Conservation (phyloP, 2,888 invertebrate species). For the Lycocerus yunnanus region DNA sequence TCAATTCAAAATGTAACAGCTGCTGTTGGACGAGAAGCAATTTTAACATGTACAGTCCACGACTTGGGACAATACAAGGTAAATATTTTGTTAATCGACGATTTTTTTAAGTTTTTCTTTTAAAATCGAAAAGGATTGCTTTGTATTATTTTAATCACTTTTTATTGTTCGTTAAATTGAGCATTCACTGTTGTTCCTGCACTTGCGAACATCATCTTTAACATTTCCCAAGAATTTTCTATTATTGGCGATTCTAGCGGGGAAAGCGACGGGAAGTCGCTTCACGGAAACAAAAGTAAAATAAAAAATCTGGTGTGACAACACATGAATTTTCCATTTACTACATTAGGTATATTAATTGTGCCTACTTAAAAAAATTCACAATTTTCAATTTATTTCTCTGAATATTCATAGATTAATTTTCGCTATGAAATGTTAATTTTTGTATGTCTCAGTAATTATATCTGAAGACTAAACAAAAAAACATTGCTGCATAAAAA, state of each 20-base stretch:
- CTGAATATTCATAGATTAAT: no score
- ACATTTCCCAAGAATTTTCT: neutral
- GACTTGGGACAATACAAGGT: slow-evolving; percentile 29
- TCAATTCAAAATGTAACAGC: slow-evolving; percentile 27
- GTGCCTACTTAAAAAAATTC: no score
- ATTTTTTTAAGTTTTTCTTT: neutral
- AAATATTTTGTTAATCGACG: slow-evolving; percentile 1
- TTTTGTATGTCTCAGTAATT: no score
- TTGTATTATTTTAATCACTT: neutral
- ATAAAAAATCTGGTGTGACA: neutral
- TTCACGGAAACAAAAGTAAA: neutral
- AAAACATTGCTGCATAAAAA: no score
- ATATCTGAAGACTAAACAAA: no score
- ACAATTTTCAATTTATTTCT: no score
- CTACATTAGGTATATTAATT: no score
- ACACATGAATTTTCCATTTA: no score
- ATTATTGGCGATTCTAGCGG: neutral
- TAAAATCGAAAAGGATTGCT: neutral
- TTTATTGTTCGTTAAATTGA: neutral
- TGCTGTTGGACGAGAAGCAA: slow-evolving; percentile 26
- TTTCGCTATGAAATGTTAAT: no score
- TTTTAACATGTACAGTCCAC: slow-evolving; percentile 26
- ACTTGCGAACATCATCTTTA: neutral
- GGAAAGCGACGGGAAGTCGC: neutral
- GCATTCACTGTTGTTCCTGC: neutral